Conservation (phyloP, 2,113 vertebrate genomes). For the Elachura formosa region DNA sequence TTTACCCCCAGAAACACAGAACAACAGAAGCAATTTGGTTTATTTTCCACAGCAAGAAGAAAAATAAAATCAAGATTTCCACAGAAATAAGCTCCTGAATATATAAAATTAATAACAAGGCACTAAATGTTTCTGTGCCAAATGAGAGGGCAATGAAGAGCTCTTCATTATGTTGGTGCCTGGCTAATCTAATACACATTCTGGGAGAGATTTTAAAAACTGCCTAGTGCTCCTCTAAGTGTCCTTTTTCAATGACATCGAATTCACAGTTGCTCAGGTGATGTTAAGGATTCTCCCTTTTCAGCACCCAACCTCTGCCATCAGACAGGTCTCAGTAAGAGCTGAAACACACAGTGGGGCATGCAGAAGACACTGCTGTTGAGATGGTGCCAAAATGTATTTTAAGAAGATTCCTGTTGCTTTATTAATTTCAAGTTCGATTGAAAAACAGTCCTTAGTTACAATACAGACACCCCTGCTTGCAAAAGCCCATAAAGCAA, state of each 20-base stretch:
- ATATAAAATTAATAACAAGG: constrained; percentile 5
- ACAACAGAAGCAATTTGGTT: constrained; percentile 31
- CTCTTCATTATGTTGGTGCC: neutral
- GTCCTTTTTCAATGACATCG: neutral
- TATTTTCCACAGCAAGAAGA: neutral
- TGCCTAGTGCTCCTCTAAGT: neutral
- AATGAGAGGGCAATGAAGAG: neutral
- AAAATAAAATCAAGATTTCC: neutral
- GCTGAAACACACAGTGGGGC: neutral
- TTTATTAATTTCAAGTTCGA: neutral
- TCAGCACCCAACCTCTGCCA: neutral
- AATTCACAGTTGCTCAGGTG: neutral
- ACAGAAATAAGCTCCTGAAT: neutral
- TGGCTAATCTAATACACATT: neutral
- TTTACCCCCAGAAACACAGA: neutral
- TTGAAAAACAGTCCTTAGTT: neutral
- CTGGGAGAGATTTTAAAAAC: neutral
- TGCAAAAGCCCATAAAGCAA: constrained; percentile 38
- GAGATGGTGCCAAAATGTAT: neutral
- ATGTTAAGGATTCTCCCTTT: neutral
- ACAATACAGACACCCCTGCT: neutral
- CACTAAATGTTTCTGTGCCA: neutral
- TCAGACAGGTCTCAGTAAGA: neutral
- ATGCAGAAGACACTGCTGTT: neutral
- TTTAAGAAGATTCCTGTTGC: neutral